phyloP scores from a whole-genome alignment of 2,888 invertebrate species.

The Ornithoptera priamus region DNA sequence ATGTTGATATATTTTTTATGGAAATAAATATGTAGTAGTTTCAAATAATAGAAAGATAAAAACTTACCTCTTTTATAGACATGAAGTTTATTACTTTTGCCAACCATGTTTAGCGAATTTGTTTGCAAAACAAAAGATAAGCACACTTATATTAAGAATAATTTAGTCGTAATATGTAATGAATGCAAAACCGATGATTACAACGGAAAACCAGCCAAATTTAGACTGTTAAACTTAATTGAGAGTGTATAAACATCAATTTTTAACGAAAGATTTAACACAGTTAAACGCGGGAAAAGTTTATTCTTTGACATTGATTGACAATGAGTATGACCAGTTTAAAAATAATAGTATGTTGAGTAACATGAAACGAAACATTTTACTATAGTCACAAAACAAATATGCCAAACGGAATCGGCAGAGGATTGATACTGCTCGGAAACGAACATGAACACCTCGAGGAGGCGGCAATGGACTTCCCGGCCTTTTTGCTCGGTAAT shows the following conservation, averaged over 20 bases:
- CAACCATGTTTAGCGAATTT: constrained; percentile 55
- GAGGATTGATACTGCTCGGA: too few relatives aligned
- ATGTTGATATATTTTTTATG: background rate
- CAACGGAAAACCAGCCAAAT: background rate
- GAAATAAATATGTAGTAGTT: background rate
- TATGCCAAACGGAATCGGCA: too few relatives aligned
- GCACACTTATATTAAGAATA: background rate
- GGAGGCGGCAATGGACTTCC: too few relatives aligned
- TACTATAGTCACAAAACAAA: too few relatives aligned
- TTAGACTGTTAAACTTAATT: background rate
- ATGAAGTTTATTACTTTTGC: constrained; percentile 68
- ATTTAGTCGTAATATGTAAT: background rate
- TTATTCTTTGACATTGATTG: background rate
- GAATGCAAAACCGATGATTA: background rate
- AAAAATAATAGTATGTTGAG: too few relatives aligned
- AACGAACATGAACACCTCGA: too few relatives aligned
- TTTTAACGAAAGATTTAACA: background rate
- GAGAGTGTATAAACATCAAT: background rate
- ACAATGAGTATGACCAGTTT: too few relatives aligned
- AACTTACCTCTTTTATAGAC: constrained; percentile 74
- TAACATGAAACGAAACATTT: too few relatives aligned
- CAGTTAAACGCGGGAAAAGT: background rate
- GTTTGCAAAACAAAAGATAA: background rate
- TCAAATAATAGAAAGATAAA: constrained; percentile 1
- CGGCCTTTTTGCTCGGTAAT: too few relatives aligned